A percentile compares a stretch with the other conserved stretches of the same genome.
Evolutionary conservation across 2,888 invertebrate species (phyloP).

Genomic region (Drosophila stalkeri): DNA sequence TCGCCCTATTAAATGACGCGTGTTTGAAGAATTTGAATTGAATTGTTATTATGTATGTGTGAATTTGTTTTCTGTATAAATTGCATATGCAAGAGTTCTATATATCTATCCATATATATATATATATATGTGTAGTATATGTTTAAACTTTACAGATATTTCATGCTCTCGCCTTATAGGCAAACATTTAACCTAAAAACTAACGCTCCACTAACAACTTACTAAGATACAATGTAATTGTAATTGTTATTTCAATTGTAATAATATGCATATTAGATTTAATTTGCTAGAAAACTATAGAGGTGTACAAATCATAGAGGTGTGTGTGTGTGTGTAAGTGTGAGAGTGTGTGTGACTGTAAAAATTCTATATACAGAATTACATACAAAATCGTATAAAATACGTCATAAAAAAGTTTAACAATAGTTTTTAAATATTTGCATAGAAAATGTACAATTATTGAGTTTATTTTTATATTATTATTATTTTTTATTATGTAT

Average conservation of each 20-base stretch:
- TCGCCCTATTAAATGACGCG: slow-evolving; percentile 20
- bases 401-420: slow-evolving; percentile 67
- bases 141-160: slow-evolving; percentile 70
- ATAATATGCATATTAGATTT: slow-evolving; percentile 28
- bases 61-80: slow-evolving; percentile 35
- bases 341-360: slow-evolving; percentile 32
- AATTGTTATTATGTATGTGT: slow-evolving; percentile 25
- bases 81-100: slow-evolving; percentile 32
- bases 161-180: slow-evolving; percentile 60
- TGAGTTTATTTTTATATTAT: slow-evolving; percentile 41
- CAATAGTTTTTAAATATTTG: slow-evolving; percentile 47
- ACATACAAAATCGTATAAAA: slow-evolving; percentile 74
- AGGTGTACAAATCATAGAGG: slow-evolving; percentile 41
- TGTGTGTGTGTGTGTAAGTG: slow-evolving; percentile 9
- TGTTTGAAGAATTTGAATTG: slow-evolving; percentile 44
- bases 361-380: slow-evolving; percentile 67
- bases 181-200: slow-evolving; percentile 57
- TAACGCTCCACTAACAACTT: slow-evolving; percentile 67
- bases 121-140: slow-evolving; percentile 49
- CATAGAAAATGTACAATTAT: slow-evolving; percentile 71
- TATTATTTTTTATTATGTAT: slow-evolving; percentile 30
- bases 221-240: slow-evolving; percentile 45
- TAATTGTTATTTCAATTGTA: slow-evolving; percentile 45
- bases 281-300: slow-evolving; percentile 62
- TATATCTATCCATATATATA: slow-evolving; percentile 43